Conservation (phyloP, 2,888 invertebrate genomes). For the Spilarctia lutea region DNA sequence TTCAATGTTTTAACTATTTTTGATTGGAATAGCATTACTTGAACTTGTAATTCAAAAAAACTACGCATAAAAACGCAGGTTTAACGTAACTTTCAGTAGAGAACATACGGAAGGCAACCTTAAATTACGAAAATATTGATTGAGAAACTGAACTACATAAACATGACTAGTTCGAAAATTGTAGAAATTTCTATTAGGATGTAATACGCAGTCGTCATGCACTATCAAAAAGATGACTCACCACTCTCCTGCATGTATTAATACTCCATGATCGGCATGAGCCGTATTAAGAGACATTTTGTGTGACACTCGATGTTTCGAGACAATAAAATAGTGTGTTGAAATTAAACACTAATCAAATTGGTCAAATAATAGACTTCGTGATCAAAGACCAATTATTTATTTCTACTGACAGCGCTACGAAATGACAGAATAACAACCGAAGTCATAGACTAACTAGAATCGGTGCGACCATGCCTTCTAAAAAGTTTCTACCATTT, state of each 20-base stretch:
- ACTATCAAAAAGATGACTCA: slow-evolving; percentile 85
- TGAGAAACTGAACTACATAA: background rate
- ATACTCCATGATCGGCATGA: slow-evolving; percentile 97
- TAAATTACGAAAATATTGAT: background rate
- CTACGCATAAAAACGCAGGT: background rate
- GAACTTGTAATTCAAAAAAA: background rate
- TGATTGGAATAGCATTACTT: background rate
- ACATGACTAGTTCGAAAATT: slow-evolving; percentile 16
- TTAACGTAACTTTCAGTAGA: background rate
- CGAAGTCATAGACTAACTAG: background rate
- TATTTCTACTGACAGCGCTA: background rate
- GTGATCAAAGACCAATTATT: background rate
- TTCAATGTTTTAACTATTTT: background rate
- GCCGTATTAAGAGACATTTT: slow-evolving; percentile 98
- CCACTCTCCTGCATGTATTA: slow-evolving; percentile 98
- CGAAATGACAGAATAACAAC: background rate
- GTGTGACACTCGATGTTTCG: background rate
- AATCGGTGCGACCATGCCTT: background rate
- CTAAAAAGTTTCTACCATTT: background rate
- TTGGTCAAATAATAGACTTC: background rate
- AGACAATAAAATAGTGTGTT: background rate
- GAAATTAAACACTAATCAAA: background rate
- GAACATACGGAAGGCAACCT: background rate
- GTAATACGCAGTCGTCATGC: slow-evolving; percentile 38
- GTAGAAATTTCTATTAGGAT: slow-evolving; percentile 55